phyloP scores from a whole-genome alignment of 1,140 invertebrate genomes.

The Pogonus chalceus region DNA sequence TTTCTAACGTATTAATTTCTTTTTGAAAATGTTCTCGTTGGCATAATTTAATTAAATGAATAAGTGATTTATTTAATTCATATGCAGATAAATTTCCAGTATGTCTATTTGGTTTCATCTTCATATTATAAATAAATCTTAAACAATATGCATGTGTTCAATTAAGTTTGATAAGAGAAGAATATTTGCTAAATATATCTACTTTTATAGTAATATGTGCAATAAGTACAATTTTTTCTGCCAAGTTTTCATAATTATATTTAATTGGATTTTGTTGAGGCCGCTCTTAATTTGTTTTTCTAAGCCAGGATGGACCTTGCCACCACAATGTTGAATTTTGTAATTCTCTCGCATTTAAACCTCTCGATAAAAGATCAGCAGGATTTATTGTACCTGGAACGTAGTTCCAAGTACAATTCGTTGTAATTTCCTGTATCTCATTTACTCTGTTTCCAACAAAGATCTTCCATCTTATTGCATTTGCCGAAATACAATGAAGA shows the following conservation, averaged over 20 bases:
- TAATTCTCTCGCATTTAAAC: conserved; percentile 22
- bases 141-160: conserved; percentile 15
- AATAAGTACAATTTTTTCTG: no score
- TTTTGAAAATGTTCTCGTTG: not conserved
- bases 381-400: conserved; percentile 28
- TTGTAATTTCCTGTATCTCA: conserved; percentile 25
- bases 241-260: conserved; percentile 9
- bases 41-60: not conserved
- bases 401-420: conserved; percentile 22
- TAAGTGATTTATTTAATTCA: not conserved
- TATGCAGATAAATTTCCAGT: no score
- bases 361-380: conserved; percentile 33
- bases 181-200: conserved; percentile 14
- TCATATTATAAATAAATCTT: conserved; percentile 13
- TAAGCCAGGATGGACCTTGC: conserved; percentile 18
- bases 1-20: not conserved
- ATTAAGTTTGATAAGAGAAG: conserved; percentile 8
- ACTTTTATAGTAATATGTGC: conserved; percentile 3
- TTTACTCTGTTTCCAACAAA: conserved; percentile 26
- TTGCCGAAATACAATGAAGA: conserved; percentile 22
- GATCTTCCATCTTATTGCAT: conserved; percentile 16
- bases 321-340: conserved; percentile 24
- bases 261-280: not conserved
- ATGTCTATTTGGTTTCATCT: no score
- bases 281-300: conserved; percentile 6